Conservation (phyloP, 2,888 invertebrate species). For the Idaea straminata region DNA sequence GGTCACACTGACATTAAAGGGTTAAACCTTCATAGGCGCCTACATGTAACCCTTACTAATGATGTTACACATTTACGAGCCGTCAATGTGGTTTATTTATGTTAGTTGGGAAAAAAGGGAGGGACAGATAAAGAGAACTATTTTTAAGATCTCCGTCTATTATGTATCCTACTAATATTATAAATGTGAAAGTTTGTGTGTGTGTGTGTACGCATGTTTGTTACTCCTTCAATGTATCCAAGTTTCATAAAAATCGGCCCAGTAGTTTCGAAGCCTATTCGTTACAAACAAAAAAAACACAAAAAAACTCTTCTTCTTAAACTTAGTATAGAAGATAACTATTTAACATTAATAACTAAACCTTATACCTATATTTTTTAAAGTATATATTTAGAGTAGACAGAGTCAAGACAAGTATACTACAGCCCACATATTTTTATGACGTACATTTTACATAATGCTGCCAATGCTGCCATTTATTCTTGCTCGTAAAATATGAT, state of each 20-base stretch:
- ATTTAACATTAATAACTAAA: too few species aligned
- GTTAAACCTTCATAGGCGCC: constrained; percentile 9
- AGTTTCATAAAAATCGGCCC: too few species aligned
- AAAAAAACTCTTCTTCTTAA: too few species aligned
- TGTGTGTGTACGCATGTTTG: too few species aligned
- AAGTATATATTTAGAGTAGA: neutral
- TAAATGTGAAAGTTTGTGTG: too few species aligned
- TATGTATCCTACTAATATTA: too few species aligned
- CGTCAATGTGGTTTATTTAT: neutral
- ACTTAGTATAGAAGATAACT: too few species aligned
- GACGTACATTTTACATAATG: constrained; percentile 8
- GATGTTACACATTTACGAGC: neutral
- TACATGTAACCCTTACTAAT: neutral
- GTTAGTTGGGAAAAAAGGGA: neutral
- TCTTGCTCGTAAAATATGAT: constrained; percentile 18
- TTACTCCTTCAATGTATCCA: too few species aligned
- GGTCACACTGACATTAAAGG: constrained; percentile 38
- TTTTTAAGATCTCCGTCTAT: neutral
- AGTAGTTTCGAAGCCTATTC: too few species aligned
- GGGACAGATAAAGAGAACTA: neutral
- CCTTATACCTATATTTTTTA: too few species aligned
- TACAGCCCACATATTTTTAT: constrained; percentile 7
- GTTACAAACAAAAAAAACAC: too few species aligned
- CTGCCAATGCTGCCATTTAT: constrained; percentile 9
- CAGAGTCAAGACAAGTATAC: neutral